phyloP scores from a whole-genome alignment of 2,113 vertebrate species.

The Sebastes schlegelii region DNA sequence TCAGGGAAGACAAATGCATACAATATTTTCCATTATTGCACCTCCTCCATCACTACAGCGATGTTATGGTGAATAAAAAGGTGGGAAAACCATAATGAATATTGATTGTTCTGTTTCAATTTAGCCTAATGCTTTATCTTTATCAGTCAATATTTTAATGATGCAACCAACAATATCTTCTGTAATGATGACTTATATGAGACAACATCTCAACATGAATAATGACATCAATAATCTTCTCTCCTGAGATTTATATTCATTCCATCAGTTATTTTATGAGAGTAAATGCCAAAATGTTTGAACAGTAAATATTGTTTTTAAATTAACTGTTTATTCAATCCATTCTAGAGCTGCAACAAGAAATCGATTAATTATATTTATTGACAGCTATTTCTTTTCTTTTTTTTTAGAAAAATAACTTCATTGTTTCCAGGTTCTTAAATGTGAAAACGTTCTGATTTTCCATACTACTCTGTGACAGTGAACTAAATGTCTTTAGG shows the following conservation, averaged over 20 bases:
- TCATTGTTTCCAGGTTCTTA: too few species aligned
- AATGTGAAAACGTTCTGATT: too few species aligned
- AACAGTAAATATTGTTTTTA: background rate
- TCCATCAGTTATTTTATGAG: background rate
- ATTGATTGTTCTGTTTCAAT: background rate
- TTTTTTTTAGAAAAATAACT: too few species aligned
- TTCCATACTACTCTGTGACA: background rate
- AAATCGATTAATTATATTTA: background rate
- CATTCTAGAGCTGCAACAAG: background rate
- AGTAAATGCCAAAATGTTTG: background rate
- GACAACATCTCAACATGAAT: background rate
- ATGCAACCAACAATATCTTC: background rate
- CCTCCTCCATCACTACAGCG: background rate
- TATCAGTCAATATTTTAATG: background rate
- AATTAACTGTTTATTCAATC: background rate
- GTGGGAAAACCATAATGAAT: background rate
- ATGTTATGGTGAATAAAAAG: background rate
- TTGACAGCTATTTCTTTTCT: background rate
- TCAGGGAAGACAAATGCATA: constrained; percentile 21
- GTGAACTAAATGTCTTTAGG: background rate
- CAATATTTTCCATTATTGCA: constrained; percentile 5
- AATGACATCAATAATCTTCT: background rate
- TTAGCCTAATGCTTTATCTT: background rate
- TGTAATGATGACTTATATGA: background rate
- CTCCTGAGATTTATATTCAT: background rate